These are phyloP conservation scores for Corythoichthys haematopterus DNA, from an alignment of 2,113 vertebrate species.

Conservation along the genomic window DNA sequence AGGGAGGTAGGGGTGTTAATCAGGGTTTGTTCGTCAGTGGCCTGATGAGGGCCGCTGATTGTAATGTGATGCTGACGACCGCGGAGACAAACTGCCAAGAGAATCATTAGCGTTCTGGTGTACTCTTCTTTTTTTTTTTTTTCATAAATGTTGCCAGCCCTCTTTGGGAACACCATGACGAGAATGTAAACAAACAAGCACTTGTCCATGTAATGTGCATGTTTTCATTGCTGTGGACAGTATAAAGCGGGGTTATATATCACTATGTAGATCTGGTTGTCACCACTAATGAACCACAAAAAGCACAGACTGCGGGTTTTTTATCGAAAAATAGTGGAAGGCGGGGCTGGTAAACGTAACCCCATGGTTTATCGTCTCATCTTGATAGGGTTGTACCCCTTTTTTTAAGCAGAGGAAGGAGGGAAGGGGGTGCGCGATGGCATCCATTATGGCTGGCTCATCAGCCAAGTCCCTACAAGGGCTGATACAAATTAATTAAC, in stretches of 20 bases:
- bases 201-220: slow-evolving; percentile 7
- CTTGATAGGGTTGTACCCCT: slow-evolving; percentile 36
- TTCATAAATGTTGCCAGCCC: not conserved
- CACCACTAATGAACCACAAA: slow-evolving; percentile 43
- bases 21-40: slow-evolving; percentile 76
- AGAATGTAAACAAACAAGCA: slow-evolving; percentile 64
- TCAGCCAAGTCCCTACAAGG: slow-evolving; percentile 99
- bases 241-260: slow-evolving; percentile 36
- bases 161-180: slow-evolving; percentile 24
- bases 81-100: slow-evolving; percentile 50
- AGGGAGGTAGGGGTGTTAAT: slow-evolving; percentile 64
- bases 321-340: slow-evolving; percentile 25
- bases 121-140: slow-evolving; percentile 14
- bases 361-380: slow-evolving; percentile 55
- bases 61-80: slow-evolving; percentile 69
- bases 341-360: slow-evolving; percentile 45
- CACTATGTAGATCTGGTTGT: slow-evolving; percentile 51
- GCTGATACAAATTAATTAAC: slow-evolving; percentile 99
- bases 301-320: slow-evolving; percentile 26
- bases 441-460: slow-evolving; percentile 93
- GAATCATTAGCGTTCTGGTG: slow-evolving; percentile 51
- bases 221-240: slow-evolving; percentile 48
- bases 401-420: slow-evolving; percentile 67
- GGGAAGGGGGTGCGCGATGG: slow-evolving; percentile 75
- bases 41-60: slow-evolving; percentile 76